Conservation (phyloP, 2,113 vertebrate genomes). For the Hydrochoerus hydrochaeris region DNA sequence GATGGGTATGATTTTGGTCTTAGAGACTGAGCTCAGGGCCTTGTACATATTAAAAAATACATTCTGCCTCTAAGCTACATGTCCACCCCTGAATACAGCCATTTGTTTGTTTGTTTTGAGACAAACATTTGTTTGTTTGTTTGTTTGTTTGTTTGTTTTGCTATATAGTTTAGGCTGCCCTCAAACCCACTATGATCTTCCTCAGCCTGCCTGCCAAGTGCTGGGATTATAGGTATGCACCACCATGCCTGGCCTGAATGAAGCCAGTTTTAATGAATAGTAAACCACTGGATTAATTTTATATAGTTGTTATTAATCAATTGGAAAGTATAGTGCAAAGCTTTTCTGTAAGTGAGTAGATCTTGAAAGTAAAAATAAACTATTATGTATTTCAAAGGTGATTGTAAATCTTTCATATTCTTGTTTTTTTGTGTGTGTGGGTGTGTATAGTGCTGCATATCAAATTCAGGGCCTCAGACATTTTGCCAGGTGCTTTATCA, state of each 20-base stretch:
- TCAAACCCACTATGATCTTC: not conserved
- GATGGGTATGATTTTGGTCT: not conserved
- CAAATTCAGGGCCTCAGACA: not conserved
- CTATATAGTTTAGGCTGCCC: not conserved
- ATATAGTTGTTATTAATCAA: not conserved
- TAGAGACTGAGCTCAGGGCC: not conserved
- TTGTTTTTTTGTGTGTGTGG: not conserved
- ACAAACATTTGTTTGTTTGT: too few relatives aligned
- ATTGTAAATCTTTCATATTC: slow-evolving; percentile 30
- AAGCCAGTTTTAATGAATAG: slow-evolving; percentile 39
- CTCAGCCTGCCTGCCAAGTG: not conserved
- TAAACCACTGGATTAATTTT: slow-evolving; percentile 8
- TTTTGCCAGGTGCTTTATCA: not conserved
- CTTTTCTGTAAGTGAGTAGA: slow-evolving; percentile 17
- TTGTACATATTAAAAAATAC: not conserved
- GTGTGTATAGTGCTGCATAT: not conserved
- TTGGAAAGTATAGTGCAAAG: not conserved
- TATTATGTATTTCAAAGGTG: slow-evolving; percentile 31
- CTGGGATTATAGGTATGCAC: not conserved
- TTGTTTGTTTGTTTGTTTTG: too few relatives aligned
- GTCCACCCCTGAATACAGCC: not conserved
- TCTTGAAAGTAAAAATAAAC: slow-evolving; percentile 62
- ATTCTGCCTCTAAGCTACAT: not conserved
- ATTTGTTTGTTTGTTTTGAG: not conserved
- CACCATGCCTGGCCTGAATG: not conserved